Evolutionary conservation across 2,797 vertebrate species (phyloP).

Genomic region (Buceros bicornis): DNA sequence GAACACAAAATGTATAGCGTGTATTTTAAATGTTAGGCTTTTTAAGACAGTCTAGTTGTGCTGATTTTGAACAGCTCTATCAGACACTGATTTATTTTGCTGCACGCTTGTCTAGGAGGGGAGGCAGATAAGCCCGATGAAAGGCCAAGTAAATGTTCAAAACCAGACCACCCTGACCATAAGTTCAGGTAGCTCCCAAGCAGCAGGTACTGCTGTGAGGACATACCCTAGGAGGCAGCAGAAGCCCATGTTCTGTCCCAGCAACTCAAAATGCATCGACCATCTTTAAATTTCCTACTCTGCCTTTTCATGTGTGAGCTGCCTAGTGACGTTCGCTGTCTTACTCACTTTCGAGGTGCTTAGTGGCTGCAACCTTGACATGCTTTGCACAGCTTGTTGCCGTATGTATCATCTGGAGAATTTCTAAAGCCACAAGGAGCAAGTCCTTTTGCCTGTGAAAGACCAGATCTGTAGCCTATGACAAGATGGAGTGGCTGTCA

Average conservation of each 20-base stretch:
- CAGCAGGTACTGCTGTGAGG: neutral
- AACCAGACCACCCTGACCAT: neutral
- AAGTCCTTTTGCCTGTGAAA: neutral
- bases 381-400: neutral
- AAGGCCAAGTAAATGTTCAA: neutral
- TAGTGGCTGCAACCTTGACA: neutral
- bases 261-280: neutral
- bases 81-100: neutral
- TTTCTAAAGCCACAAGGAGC: neutral
- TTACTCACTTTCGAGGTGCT: neutral
- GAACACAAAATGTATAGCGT: neutral
- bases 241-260: neutral
- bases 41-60: neutral
- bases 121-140: neutral
- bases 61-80: neutral
- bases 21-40: neutral
- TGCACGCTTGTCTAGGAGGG: neutral
- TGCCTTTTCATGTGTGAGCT: neutral
- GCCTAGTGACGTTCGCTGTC: neutral
- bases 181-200: neutral
- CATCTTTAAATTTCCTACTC: neutral
- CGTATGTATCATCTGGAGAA: rapidly evolving
- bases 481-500: neutral
- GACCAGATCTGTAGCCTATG: neutral
- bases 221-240: slow-evolving; percentile 68